Conservation (phyloP, 1,140 invertebrate genomes). For the Ips nitidus region DNA sequence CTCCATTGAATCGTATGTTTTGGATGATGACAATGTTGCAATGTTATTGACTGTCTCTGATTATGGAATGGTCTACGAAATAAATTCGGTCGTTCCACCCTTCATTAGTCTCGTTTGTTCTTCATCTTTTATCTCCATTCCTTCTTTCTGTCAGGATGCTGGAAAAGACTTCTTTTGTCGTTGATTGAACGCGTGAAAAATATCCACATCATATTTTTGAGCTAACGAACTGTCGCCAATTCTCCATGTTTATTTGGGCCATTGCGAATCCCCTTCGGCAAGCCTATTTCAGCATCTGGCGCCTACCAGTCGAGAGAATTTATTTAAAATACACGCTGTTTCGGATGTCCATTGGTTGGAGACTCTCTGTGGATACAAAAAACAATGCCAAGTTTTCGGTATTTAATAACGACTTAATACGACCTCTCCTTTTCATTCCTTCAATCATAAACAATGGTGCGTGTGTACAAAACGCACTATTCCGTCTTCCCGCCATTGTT, state of each 20-base stretch:
- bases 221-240: constrained; percentile 1
- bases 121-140: neutral
- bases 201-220: neutral
- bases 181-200: neutral
- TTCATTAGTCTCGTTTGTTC: no score
- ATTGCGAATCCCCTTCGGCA: neutral
- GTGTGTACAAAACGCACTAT: neutral
- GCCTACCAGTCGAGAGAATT: neutral
- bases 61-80: no score
- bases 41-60: no score
- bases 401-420: neutral
- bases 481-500: constrained; percentile 22
- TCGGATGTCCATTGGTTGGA: neutral
- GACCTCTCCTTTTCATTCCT: neutral
- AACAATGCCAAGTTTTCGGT: neutral
- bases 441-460: constrained; percentile 23
- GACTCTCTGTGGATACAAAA: neutral
- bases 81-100: no score
- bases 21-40: no score
- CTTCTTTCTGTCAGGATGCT: neutral
- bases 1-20: no score
- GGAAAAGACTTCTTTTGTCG: no score
- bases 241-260: constrained; percentile 4
- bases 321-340: neutral
- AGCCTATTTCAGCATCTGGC: constrained; percentile 1